Conservation (phyloP, 2,113 vertebrate genomes). For the Rhinoderma darwinii region DNA sequence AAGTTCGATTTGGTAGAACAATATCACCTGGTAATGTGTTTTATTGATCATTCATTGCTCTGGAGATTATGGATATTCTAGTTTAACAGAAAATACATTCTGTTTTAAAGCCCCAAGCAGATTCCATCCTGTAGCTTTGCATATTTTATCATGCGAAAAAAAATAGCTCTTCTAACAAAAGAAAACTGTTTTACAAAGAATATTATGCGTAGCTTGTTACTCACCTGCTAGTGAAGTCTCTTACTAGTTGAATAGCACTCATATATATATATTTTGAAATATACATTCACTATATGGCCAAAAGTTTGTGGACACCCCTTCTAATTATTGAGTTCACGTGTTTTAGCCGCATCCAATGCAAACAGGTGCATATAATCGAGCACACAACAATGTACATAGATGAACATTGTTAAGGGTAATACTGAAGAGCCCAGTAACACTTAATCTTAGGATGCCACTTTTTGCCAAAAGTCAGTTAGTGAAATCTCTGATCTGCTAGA, state of each 20-base stretch:
- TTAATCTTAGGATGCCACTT: no score
- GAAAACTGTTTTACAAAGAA: not conserved
- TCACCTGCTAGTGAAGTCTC: not conserved
- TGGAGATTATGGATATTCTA: conserved; percentile 29
- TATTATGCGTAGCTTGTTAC: not conserved
- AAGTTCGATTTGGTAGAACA: conserved; percentile 34
- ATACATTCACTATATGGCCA: no score
- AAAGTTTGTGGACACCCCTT: no score
- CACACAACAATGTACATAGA: no score
- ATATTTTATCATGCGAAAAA: not conserved
- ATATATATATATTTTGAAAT: no score
- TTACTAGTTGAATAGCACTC: not conserved
- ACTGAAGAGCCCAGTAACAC: no score
- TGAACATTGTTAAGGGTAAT: no score
- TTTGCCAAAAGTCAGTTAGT: no score
- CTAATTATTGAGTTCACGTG: no score
- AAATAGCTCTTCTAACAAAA: not conserved
- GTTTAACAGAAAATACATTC: conserved; percentile 47
- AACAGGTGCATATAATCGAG: no score
- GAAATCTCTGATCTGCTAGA: no score
- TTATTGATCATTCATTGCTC: conserved; percentile 46
- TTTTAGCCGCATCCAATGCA: no score
- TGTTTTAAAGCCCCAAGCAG: not conserved
- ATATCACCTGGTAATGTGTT: conserved; percentile 42
- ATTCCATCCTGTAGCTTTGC: conserved; percentile 3